Base-by-base conservation (phyloP, 2,888 invertebrate genomes). In the Ochlodes sylvanus region DNA sequence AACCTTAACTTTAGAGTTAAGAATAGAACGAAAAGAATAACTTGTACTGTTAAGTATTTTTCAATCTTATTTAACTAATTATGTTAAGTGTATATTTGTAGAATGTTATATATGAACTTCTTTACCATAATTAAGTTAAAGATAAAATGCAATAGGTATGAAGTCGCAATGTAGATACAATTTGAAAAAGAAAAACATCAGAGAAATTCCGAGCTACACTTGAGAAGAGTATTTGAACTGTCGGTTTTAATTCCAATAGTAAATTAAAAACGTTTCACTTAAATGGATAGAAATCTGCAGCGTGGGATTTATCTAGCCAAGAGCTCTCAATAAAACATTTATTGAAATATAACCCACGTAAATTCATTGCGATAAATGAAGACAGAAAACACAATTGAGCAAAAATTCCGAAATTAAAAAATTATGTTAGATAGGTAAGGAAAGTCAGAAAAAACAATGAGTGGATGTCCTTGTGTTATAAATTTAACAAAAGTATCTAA, bases 311-410 rank as follows among this genome's bases (percentile, higher is more conserved):
- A 17, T 19, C 12, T 62, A 52, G 52, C 52, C 38, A 14, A 17
- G 17, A 50, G 62, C 62, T 50, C 52, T 62, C 38, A 52, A 19
- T 17, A 27, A 60, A 27, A 58, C 27, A 14, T 44, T 15, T 60
- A 17, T 14, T 41, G 12, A 27, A 60, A 21, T 38, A 41, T 61
- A 47, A 17, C 32, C 27, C 19, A 41, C 44, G 56, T 12, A 44
- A 64, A 50, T 57, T 47, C 6, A n/a, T 38, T 38, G 42, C 14
- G 63, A 34, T n/a, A 57, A 56, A 65, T 19, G 50, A 50, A 57
- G 50, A 21, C 63, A n/a, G 57, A 56, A 56, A n/a, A 50, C 38
- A 12, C 15, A 64, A 56, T 64, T 47, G 47, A 56, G 42, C 38
- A 44, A 42, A 42, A 17, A 17, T 17, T 6, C 17, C 15, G 4